Evolutionary conservation across 2,113 vertebrate genomes (phyloP), one percentile per base, ranked within the genome.

Genomic region (Neotoma lepida): DNA sequence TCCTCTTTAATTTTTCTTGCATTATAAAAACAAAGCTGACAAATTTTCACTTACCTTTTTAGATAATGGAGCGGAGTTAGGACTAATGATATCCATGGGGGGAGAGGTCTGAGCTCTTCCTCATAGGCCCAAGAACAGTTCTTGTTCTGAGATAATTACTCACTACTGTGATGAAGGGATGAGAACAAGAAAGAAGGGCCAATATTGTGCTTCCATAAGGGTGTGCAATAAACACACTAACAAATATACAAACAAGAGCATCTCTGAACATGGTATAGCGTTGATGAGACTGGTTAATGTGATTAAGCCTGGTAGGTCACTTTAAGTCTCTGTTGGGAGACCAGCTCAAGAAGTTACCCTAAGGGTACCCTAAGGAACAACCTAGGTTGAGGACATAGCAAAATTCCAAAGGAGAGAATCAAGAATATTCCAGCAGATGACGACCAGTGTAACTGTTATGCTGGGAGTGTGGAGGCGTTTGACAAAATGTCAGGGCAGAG

Each of bases 101-200:
- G 41, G 46, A 20, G 56, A 89, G 41, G 22, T 20, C 71, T 76
- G 61, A 44, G 18, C 35, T 93, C 76, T 66, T 49, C 46, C 13
- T 39, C 44, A 15, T 14, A 51, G 54, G 51, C 56, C 22, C 33
- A 54, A 88, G 61, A 92, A 61, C 0, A 88, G 7, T 15, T 12
- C 39, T 41, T 89, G 17, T 20, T 93, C 41, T 85, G 88, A 93
- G 78, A 89, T 85, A 78, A 51, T 76, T 94, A 92, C 24, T 86
- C 13, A 73, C 39, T 41, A 13, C 8, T 54, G 6, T 12, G 61
- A 73, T 18, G 14, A 9, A 77, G 44, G 14, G n/a, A 10, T 5
- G 26, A 77, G 35, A 39, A 89, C 28, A 82, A 68, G 54, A 46
- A 39, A 33, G 51, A 74, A 76, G 9, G 80, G 5, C 13, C 46